Percentiles rank a stretch among this genome's conserved stretches.
These are phyloP conservation scores for Napeogenes sylphis DNA, from an alignment of 2,888 invertebrate genomes.

Conservation along the genomic window DNA sequence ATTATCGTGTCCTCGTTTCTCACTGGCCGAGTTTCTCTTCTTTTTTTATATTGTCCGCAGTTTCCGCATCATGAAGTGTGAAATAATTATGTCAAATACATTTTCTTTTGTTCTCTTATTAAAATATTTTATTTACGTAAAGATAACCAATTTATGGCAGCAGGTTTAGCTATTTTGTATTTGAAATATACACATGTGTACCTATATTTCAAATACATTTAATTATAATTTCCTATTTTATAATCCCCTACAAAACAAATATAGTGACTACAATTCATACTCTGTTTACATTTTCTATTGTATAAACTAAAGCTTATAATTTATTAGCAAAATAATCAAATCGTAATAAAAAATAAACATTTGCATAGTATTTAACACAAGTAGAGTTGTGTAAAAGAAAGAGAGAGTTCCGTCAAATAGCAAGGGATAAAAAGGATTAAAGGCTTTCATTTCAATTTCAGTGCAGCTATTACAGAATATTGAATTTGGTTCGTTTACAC, in stretches of 20 bases:
- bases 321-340: too few relatives aligned
- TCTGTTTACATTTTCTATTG: too few relatives aligned
- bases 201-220: too few relatives aligned
- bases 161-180: too few relatives aligned
- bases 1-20: slow-evolving; percentile 19
- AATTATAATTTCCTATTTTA: too few relatives aligned
- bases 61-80: slow-evolving; percentile 5
- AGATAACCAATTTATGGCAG: too few relatives aligned
- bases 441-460: slow-evolving; percentile 27
- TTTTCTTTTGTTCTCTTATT: background rate
- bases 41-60: slow-evolving; percentile 5
- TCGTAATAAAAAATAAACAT: background rate
- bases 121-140: background rate
- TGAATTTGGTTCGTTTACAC: slow-evolving; percentile 28
- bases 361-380: too few relatives aligned
- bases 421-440: slow-evolving; percentile 21
- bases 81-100: slow-evolving; percentile 6
- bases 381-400: too few relatives aligned
- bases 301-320: too few relatives aligned
- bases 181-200: too few relatives aligned
- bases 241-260: too few relatives aligned
- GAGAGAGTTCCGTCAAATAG: slow-evolving; percentile 2
- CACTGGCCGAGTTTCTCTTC: slow-evolving; percentile 21
- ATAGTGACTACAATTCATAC: too few relatives aligned
- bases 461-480: slow-evolving; percentile 25